Conservation (phyloP, 2,888 invertebrate species). For the Frankliniella fusca region DNA sequence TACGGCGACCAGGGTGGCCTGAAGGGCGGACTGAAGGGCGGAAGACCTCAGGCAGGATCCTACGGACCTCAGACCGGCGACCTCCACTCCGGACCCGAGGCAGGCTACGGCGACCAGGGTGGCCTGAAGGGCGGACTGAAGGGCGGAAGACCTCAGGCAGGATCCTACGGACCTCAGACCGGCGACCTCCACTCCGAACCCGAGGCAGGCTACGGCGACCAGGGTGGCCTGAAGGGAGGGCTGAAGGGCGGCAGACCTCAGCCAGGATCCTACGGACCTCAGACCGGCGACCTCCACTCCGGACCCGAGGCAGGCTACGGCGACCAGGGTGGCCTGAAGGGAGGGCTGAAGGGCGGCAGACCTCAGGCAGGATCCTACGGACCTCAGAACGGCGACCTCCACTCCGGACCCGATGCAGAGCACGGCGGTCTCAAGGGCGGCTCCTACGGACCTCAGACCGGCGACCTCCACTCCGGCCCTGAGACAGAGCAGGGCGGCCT, state of each 20-base stretch:
- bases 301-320: not conserved
- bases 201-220: not conserved
- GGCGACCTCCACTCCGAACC: not conserved
- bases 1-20: not conserved
- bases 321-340: not conserved
- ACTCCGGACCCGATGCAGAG: not conserved
- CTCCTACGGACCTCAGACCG: not conserved
- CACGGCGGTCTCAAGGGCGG: not conserved
- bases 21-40: not conserved
- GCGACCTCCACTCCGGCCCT: not conserved
- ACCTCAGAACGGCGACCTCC: not conserved
- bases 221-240: not conserved
- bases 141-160: not conserved
- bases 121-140: too few relatives aligned
- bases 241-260: not conserved
- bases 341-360: not conserved
- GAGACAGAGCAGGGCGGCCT: not conserved
- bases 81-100: not conserved
- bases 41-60: not conserved
- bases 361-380: not conserved
- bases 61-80: not conserved
- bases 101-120: too few relatives aligned
- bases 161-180: not conserved
- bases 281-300: not conserved
- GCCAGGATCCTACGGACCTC: not conserved